A percentile compares a stretch with the other conserved stretches of the same genome.
These are phyloP conservation scores for Ptyas mucosa DNA, from an alignment of 2,113 vertebrate genomes.

Conservation along the genomic window DNA sequence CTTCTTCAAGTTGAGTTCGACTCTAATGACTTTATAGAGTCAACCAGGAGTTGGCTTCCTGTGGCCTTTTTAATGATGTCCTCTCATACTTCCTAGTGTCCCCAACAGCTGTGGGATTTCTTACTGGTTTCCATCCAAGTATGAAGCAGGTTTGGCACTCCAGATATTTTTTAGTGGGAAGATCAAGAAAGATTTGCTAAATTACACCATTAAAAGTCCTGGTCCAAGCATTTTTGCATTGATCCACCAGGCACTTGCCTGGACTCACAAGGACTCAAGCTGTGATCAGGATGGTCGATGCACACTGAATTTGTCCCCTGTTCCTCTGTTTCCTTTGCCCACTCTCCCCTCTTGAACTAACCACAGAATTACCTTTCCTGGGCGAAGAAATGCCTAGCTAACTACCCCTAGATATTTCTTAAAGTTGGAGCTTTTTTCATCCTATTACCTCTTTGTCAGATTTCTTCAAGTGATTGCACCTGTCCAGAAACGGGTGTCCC, in stretches of 20 bases:
- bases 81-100: neutral
- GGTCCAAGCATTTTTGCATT: neutral
- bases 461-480: constrained; percentile 95
- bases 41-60: neutral
- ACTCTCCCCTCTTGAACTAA: neutral
- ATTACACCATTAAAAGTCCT: neutral
- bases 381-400: neutral
- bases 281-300: neutral
- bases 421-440: too few species aligned
- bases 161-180: neutral
- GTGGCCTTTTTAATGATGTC: neutral
- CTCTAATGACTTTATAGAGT: neutral
- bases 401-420: neutral
- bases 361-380: neutral
- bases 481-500: constrained; percentile 90
- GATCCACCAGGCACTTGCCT: neutral
- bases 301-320: neutral
- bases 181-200: neutral
- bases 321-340: neutral
- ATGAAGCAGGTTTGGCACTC: neutral
- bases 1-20: neutral
- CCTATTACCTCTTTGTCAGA: constrained; percentile 85
- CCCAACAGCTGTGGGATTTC: neutral
- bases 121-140: neutral
- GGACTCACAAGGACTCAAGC: neutral